Base-by-base conservation (phyloP, 2,113 vertebrate species). In the Acrocephalus arundinaceus region DNA sequence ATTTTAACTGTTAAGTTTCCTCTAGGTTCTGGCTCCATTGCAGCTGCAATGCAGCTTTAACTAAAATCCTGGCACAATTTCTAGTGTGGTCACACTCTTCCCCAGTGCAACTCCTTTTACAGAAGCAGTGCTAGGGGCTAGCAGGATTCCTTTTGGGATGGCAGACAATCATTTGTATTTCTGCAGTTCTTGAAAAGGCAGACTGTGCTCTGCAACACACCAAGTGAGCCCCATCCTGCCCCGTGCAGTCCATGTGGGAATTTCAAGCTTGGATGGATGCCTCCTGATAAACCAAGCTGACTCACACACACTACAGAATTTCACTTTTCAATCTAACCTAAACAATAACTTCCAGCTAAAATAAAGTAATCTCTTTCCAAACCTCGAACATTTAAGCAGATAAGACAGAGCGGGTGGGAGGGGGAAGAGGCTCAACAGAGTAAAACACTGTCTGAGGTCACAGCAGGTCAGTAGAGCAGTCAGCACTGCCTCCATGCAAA, bases 1-100 rank as follows among this genome's bases (percentile, higher is more conserved):
- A 61, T 81, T 87, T 57, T 82, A 96, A 92, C 92, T 94, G 91
- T 39, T 94, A 37, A 33, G 83, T 89, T 96, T 97, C 83, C 93
- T 94, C 46, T 58, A 81, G 45, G 43, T 66, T 83, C 71, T 78
- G 86, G 41, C 46, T 68, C 61, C 58, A 61, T 8, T 0, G 2
- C 82, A 89, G 89, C 43, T 93, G 71, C 75, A 78, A 65, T 2
- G 45, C 33, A 88, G 12, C 27, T 84, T 77, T 21, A 93, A 55
- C 55, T 93, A 62, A 52, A 81, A 31, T 41, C 45, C 43, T 59
- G 55, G 71, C 13, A 31, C 11, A 22, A 37, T 68, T 67, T 72
- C 63, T 49, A 62, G 30, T 14, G 22, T 43, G 59, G 51, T 55
- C 55, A 48, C 49, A 84, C 39, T 41, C 75, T 65, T 24, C 15